phyloP scores from a whole-genome alignment of 2,797 vertebrate species.

The Varecia variegata region DNA sequence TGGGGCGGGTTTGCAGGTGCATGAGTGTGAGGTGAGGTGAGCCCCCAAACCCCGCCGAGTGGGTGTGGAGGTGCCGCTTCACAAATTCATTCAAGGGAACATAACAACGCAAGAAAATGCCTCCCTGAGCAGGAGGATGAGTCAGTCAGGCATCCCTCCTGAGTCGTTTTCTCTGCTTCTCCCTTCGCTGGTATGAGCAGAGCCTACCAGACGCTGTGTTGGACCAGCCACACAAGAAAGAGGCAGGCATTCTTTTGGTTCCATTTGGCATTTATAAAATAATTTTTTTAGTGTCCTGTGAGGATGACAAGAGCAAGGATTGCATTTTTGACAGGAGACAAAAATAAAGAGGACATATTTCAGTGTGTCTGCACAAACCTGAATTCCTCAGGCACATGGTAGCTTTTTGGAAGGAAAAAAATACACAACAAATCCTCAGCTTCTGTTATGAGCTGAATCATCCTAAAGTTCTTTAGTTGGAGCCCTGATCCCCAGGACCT shows the following conservation, averaged over 20 bases:
- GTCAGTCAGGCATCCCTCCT: neutral
- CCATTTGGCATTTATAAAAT: neutral
- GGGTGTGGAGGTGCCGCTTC: rapidly evolving
- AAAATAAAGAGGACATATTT: neutral
- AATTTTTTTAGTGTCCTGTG: neutral
- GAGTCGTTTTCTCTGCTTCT: rapidly evolving
- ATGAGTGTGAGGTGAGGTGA: rapidly evolving
- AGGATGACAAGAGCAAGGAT: neutral
- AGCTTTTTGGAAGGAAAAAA: neutral
- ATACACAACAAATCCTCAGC: rapidly evolving
- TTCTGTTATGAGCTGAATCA: rapidly evolving
- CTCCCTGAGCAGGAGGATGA: rapidly evolving
- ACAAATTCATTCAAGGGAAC: rapidly evolving
- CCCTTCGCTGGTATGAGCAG: neutral
- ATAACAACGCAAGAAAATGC: rapidly evolving
- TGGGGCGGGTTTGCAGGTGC: neutral
- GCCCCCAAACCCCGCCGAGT: no score
- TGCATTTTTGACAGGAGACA: neutral
- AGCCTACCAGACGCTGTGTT: neutral
- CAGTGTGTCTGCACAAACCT: neutral
- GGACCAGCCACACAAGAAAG: neutral
- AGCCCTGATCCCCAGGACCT: rapidly evolving
- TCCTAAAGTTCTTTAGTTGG: neutral
- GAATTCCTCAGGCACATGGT: rapidly evolving
- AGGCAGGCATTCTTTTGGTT: neutral